Percentiles rank a stretch among this genome's conserved stretches.
phyloP scores from a whole-genome alignment of 2,797 vertebrate species.

The Furcifer pardalis region DNA sequence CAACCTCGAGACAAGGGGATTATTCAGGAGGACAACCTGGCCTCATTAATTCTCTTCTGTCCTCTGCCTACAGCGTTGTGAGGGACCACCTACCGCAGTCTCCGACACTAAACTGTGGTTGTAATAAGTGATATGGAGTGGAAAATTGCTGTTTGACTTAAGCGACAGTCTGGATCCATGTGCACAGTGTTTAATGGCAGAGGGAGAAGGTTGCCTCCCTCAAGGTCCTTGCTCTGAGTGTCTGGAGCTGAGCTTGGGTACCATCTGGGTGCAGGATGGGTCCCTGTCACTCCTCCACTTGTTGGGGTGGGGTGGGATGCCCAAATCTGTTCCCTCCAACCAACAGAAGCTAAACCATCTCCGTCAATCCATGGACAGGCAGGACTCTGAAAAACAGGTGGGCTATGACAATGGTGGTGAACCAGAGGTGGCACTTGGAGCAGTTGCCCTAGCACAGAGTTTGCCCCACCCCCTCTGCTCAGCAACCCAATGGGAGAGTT shows the following conservation, averaged over 20 bases:
- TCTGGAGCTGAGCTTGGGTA: no score
- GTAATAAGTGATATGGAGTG: neutral
- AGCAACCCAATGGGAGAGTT: no score
- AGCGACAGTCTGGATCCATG: neutral
- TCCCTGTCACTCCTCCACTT: neutral
- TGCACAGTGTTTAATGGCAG: no score
- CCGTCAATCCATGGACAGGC: no score
- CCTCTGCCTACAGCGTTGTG: neutral
- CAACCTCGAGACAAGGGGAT: neutral
- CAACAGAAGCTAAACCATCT: no score
- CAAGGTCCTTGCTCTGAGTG: neutral
- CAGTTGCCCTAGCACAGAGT: no score
- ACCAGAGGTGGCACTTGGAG: no score
- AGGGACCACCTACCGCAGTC: neutral
- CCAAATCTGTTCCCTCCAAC: no score
- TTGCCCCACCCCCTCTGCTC: no score
- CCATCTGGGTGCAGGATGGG: neutral
- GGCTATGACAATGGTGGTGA: no score
- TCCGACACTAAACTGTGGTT: neutral
- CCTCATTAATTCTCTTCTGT: neutral
- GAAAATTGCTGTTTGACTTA: constrained; percentile 7
- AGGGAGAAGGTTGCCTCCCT: neutral
- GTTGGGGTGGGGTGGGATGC: no score
- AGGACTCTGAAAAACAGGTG: no score
- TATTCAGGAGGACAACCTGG: neutral